These are phyloP conservation scores for Cyprinella venusta DNA, from an alignment of 2,797 vertebrate genomes.

Conservation along the genomic window DNA sequence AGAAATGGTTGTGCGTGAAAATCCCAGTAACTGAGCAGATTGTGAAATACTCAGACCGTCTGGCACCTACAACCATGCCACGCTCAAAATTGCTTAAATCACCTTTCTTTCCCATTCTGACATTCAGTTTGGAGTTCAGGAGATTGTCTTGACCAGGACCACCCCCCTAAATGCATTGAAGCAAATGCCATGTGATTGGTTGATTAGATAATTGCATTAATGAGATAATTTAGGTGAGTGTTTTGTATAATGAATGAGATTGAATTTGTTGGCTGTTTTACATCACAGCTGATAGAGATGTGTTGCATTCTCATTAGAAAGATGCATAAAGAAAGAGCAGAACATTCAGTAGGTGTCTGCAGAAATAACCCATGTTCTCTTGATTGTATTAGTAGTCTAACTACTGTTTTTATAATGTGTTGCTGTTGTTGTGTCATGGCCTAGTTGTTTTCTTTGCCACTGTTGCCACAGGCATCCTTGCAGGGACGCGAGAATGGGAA, in stretches of 20 bases:
- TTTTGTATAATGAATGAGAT: neutral
- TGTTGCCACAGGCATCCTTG: conserved; percentile 59
- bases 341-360: neutral
- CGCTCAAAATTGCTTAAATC: too few species aligned
- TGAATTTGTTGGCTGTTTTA: neutral
- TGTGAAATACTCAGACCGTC: too few species aligned
- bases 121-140: too few species aligned
- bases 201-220: too few species aligned
- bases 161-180: too few species aligned
- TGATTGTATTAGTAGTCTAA: conserved; percentile 34
- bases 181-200: too few species aligned
- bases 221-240: too few species aligned
- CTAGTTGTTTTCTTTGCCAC: conserved; percentile 54
- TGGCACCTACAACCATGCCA: too few species aligned
- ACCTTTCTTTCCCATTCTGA: too few species aligned
- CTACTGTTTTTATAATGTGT: conserved; percentile 15
- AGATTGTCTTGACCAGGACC: too few species aligned
- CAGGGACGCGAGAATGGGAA: conserved; percentile 57
- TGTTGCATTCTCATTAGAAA: conserved; percentile 29
- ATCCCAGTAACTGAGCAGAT: too few species aligned
- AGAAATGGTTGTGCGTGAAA: too few species aligned
- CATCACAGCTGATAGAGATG: conserved; percentile 24
- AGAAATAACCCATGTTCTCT: neutral
- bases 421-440: conserved; percentile 40
- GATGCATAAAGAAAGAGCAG: neutral